Evolutionary conservation across 2,888 invertebrate genomes (phyloP), one percentile per base, ranked within the genome.

Genomic region (Drosophila neoperkinsi): DNA sequence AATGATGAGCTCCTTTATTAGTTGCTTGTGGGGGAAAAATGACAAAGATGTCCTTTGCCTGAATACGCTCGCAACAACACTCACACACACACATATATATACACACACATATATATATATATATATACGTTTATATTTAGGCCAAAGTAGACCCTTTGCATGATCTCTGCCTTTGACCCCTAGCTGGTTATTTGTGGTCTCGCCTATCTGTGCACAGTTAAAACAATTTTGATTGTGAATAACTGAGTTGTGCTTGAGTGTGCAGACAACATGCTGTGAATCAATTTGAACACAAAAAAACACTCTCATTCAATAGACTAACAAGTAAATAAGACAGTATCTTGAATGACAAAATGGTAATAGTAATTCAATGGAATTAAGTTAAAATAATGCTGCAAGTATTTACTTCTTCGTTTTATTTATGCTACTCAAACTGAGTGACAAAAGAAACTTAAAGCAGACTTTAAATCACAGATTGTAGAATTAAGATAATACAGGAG

Each of bases 181-280:
- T 11, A 16, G 28, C n/a, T 34, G 21, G 46, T 21, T 65, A 41
- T 71, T 53, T 55, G 28, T 30, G 34, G 63, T 46, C 57, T 52
- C 6, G 55, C 49, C 63, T 41, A 55, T 71, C 67, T 71, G 58
- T 62, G 74, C 67, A 61, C 71, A 74, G 83, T 82, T 85, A 78
- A 83, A 84, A 80, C 76, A 80, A 74, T 73, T 74, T 78, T 71
- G 46, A 50, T 60, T 78, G 58, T 70, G 74, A 67, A 78, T 78
- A 78, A 74, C 46, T 55, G 58, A 57, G 43, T 57, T 28, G 13
- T 28, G 49, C 52, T 34, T 38, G 59, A 46, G 28, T 49, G 31
- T n/a, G 28, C 6, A 43, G 43, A 31, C 46, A 64, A 72, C 63
- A 76, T 77, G 77, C 67, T 58, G 60, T 36, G 67, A 73, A 65